Percentiles rank a stretch among this genome's conserved stretches.
Evolutionary conservation across 2,113 vertebrate genomes (phyloP).

Genomic region (Tyto alba): DNA sequence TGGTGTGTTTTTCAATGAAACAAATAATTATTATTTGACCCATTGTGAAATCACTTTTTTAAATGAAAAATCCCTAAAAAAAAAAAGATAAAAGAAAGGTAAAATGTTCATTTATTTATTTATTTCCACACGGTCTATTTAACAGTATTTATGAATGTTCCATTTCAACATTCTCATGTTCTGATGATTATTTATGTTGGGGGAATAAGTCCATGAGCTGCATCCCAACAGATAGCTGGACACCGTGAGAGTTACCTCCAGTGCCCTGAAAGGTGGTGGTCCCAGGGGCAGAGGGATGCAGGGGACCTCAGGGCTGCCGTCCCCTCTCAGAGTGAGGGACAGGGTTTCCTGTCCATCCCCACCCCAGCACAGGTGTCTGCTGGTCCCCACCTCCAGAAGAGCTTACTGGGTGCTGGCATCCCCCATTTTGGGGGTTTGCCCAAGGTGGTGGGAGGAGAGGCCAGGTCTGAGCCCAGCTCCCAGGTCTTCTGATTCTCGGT

Average conservation of each 20-base stretch:
- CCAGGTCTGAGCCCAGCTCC: rapidly evolving
- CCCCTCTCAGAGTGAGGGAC: neutral
- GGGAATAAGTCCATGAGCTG: neutral
- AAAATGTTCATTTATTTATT: neutral
- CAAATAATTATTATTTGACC: neutral
- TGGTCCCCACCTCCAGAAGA: neutral
- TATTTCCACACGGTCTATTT: neutral
- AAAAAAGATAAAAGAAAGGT: neutral
- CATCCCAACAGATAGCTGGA: neutral
- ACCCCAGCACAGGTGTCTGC: rapidly evolving
- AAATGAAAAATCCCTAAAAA: neutral
- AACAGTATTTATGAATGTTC: neutral
- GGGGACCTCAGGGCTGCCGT: neutral
- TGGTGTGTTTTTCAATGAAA: neutral
- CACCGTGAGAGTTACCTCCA: no score
- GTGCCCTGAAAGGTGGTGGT: rapidly evolving
- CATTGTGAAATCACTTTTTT: neutral
- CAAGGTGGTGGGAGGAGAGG: neutral
- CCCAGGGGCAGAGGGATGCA: neutral
- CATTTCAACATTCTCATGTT: neutral
- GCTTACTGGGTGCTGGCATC: rapidly evolving
- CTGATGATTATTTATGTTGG: neutral
- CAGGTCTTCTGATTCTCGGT: rapidly evolving
- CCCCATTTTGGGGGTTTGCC: rapidly evolving
- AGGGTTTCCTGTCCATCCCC: rapidly evolving